These are phyloP conservation scores for Mycogona germanica DNA, from an alignment of 2,888 invertebrate species.

Conservation along the genomic window DNA sequence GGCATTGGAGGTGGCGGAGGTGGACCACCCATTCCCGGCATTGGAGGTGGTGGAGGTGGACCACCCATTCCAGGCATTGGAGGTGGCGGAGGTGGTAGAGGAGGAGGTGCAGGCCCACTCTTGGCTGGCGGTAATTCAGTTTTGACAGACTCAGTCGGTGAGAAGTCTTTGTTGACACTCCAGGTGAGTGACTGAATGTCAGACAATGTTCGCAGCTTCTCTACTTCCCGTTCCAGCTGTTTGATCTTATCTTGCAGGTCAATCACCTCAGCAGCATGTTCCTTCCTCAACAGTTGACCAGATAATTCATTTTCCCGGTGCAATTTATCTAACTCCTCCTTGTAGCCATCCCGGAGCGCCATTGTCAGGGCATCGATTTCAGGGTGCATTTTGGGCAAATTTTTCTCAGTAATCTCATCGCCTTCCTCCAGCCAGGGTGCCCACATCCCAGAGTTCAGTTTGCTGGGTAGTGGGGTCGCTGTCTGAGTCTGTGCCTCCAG, in stretches of 20 bases:
- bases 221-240: constrained; percentile 42
- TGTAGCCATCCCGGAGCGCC: background rate
- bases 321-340: constrained; percentile 9
- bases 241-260: constrained; percentile 36
- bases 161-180: constrained; percentile 42
- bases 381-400: background rate
- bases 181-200: constrained; percentile 44
- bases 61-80: constrained; percentile 22
- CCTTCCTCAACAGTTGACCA: constrained; percentile 29
- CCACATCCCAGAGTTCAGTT: constrained; percentile 58
- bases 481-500: constrained; percentile 53
- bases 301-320: constrained; percentile 23
- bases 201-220: constrained; percentile 44
- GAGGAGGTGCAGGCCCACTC: constrained; percentile 23
- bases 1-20: constrained; percentile 25
- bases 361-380: constrained; percentile 1
- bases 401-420: constrained; percentile 4
- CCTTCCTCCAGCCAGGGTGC: constrained; percentile 40
- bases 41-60: constrained; percentile 24
- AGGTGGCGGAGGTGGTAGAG: constrained; percentile 26
- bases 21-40: constrained; percentile 17
- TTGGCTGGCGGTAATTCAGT: background rate
- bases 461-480: constrained; percentile 57
- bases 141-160: constrained; percentile 34
- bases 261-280: constrained; percentile 33